Percentiles rank a stretch among this genome's conserved stretches.
phyloP scores from a whole-genome alignment of 2,888 invertebrate species.

The Lumbricus terrestris region DNA sequence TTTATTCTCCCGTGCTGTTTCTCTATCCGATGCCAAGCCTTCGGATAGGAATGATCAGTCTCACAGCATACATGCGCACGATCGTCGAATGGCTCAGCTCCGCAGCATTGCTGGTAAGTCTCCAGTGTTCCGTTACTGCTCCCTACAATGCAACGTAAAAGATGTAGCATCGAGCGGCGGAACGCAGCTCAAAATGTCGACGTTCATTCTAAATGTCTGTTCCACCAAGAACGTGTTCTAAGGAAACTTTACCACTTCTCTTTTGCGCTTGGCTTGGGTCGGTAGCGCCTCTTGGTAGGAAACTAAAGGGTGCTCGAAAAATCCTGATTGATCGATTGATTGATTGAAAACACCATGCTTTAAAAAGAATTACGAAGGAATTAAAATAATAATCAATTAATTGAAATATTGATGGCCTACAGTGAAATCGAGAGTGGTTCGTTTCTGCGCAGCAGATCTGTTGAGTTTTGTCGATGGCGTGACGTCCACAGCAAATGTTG shows the following conservation, averaged over 20 bases:
- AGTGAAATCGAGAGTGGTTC: neutral
- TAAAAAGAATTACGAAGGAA: neutral
- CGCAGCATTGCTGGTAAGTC: neutral
- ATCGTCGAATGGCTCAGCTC: neutral
- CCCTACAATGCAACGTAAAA: neutral
- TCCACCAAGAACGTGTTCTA: too few species aligned
- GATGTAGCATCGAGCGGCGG: neutral
- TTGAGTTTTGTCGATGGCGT: neutral
- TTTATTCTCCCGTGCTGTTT: neutral
- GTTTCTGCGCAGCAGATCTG: neutral
- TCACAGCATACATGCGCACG: neutral
- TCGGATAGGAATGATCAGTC: neutral
- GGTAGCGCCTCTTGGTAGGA: too few species aligned
- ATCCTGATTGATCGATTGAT: too few species aligned
- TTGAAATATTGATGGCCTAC: neutral
- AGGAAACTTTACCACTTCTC: too few species aligned
- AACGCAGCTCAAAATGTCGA: neutral
- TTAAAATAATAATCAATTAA: neutral
- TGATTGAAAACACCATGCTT: too few species aligned
- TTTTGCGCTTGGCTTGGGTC: too few species aligned
- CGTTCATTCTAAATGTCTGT: too few species aligned
- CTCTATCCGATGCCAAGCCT: neutral
- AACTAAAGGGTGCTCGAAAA: too few species aligned
- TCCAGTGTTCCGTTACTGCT: too few species aligned
- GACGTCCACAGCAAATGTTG: neutral